A percentile compares a stretch with the other conserved stretches of the same genome.
Conservation (phyloP, 2,888 invertebrate species). For the Poecilobothrus nobilitatus region DNA sequence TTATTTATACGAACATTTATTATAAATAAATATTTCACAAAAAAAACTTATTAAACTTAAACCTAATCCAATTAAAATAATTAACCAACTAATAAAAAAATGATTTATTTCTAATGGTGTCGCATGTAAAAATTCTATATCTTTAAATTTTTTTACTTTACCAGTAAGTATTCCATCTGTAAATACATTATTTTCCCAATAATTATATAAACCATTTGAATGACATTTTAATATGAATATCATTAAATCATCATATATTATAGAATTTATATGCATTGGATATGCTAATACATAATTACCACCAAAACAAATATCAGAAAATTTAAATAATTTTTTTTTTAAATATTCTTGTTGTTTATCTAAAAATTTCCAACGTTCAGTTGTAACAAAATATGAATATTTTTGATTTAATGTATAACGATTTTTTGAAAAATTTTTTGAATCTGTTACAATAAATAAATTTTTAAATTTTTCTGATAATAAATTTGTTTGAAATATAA, state of each 20-base stretch:
- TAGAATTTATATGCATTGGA: slow-evolving; percentile 23
- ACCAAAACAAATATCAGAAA: slow-evolving; percentile 36
- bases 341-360: slow-evolving; percentile 29
- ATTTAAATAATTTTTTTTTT: slow-evolving; percentile 30
- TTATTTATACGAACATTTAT: too few species aligned
- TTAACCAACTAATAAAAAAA: background rate
- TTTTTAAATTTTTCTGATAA: background rate
- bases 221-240: slow-evolving; percentile 32
- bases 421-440: slow-evolving; percentile 26
- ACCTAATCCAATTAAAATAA: background rate
- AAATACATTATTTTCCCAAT: slow-evolving; percentile 29
- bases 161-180: slow-evolving; percentile 29
- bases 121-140: background rate
- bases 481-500: slow-evolving; percentile 22
- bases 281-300: slow-evolving; percentile 19
- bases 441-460: slow-evolving; percentile 17
- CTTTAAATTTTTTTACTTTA: slow-evolving; percentile 14
- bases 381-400: slow-evolving; percentile 32
- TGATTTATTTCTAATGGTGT: background rate
- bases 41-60: background rate
- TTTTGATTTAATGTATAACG: slow-evolving; percentile 26
- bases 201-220: slow-evolving; percentile 30
- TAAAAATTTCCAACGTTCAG: slow-evolving; percentile 34
- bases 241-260: slow-evolving; percentile 21
- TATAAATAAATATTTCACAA: background rate